Base-by-base conservation (phyloP, 1,140 invertebrate genomes). In the Holcopasites calliopsidis region DNA sequence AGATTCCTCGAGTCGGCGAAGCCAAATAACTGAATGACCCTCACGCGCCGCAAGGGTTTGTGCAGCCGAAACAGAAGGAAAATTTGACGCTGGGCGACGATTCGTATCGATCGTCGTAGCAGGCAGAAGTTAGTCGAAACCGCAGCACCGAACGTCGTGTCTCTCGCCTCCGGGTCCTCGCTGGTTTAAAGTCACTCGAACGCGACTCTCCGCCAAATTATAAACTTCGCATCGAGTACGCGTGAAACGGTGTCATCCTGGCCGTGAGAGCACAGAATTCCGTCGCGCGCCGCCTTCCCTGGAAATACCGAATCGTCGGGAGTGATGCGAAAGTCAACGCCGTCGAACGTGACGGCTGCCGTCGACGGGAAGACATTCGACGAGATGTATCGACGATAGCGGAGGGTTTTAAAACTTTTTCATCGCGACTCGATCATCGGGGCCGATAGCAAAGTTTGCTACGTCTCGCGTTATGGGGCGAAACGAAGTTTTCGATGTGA, bases 31-130 rank as follows among this genome's bases (percentile, higher is more conserved):
- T 42, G 57, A 57, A 78, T 44, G 44, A 28, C 38, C 42, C 64
- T 38, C 21, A 35, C 21, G 1, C 50, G 38, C 64, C 64, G 33
- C 54, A 57, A 65, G 26, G 33, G 47, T 38, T 65, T 40, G 18
- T 44, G 35, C 49, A 69, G 76, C 69, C 79, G 74, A 74, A 77
- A 74, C 79, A 76, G 76, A 65, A 79, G 52, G 73, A 70, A 79
- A 79, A 74, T 80, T 80, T 77, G 57, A 80, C 64, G 76, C 71
- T 76, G 58, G 33, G 54, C 58, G 23, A 18, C 49, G 69, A 78
- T 77, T 62, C 69, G 62, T 62, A 68, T 77, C 55, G 76, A 74
- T 80, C 54, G 33, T 3, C 4, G 16, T 13, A 3, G 26, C 38
- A 33, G 44, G 42, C 23, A 71, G 61, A 77, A 80, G 60, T 77